Base-by-base conservation (phyloP, 2,888 invertebrate species). In the Drosophila infuscata region DNA sequence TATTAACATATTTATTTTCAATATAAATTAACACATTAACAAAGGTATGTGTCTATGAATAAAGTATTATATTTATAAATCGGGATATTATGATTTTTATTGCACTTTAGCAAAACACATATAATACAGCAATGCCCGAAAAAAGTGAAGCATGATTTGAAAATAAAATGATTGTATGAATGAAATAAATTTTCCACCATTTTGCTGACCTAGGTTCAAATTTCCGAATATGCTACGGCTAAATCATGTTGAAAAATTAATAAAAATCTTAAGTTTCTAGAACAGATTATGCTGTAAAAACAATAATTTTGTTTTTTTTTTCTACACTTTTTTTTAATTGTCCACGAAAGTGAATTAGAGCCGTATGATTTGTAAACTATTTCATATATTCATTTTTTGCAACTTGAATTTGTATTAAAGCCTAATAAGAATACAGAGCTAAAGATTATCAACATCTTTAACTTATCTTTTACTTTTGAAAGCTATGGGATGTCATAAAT, bases 381-480 rank as follows among this genome's bases (percentile, higher is more conserved):
- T 9, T 8, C 3, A 9, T 0, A 9, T n/a, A n/a, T 41, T 9
- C 0, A n/a, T n/a, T 3, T 41, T 0, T 9, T 20, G 11, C 5
- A 43, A 12, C 3, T 43, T 43, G 43, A 3, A 43, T 20, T 20
- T n/a, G 43, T 6, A 11, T n/a, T 43, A n/a, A 43, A 6, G 11
- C n/a, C 6, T 11, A 6, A 11, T 20, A 6, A 3, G 43, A 20
- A 20, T 43, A 12, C 7, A 12, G 3, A 12, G 3, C 7, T 0
- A 12, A 46, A 46, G 20, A 46, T 12, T 20, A 3, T 12, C 6
- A 12, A 12, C 3, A 7, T 20, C 12, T 7, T 20, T 7, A 0
- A 1, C 12, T 20, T 12, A 2, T 12, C 12, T 3, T 3, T 20
- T 38, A 3, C 2, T 17, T 17, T 38, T 17, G 17, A 17, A 17